phyloP scores from a whole-genome alignment of 2,113 vertebrate genomes.

The Clinocottus analis region DNA sequence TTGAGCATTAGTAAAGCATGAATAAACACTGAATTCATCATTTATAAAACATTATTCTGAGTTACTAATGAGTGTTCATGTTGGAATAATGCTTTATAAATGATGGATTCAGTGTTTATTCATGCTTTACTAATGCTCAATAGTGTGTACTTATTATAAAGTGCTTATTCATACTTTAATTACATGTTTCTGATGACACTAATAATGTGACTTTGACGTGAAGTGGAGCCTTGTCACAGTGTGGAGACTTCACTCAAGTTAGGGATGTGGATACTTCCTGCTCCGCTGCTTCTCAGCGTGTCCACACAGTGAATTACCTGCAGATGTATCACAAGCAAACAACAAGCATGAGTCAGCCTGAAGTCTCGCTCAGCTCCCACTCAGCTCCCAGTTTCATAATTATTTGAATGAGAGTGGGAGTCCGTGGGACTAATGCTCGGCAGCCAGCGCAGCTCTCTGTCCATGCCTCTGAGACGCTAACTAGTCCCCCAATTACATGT shows the following conservation, averaged over 20 bases:
- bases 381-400: constrained; percentile 60
- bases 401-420: constrained; percentile 67
- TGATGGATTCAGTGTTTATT: too few species aligned
- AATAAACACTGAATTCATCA: too few species aligned
- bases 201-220: neutral
- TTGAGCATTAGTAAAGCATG: too few species aligned
- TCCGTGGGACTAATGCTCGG: constrained; percentile 32
- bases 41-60: too few species aligned
- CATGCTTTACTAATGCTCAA: too few species aligned
- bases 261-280: neutral
- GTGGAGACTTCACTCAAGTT: neutral
- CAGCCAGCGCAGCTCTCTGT: constrained; percentile 24
- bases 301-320: constrained; percentile 8
- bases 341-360: constrained; percentile 41
- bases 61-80: too few species aligned
- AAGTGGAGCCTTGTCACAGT: neutral
- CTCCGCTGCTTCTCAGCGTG: neutral
- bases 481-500: constrained; percentile 72
- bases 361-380: constrained; percentile 50
- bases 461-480: constrained; percentile 36
- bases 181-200: neutral
- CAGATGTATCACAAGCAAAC: constrained; percentile 35
- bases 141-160: too few species aligned
- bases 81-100: too few species aligned
- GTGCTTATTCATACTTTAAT: neutral